A percentile compares a stretch with the other conserved stretches of the same genome.
These are phyloP conservation scores for Exocentrus adspersus DNA, from an alignment of 2,888 invertebrate species.

Conservation along the genomic window DNA sequence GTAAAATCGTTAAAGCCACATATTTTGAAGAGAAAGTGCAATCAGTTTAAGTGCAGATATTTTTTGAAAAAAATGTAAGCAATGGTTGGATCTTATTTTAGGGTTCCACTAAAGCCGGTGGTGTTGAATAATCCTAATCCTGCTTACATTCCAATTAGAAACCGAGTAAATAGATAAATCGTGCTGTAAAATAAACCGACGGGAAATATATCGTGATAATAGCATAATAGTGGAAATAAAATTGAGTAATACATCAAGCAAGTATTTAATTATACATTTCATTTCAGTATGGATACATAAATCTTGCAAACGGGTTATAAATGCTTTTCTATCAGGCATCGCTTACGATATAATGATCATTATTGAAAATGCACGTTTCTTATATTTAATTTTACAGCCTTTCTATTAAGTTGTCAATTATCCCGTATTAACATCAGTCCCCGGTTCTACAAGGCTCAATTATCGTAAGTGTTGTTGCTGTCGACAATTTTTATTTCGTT, in stretches of 20 bases:
- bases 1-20: no score
- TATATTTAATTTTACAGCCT: background rate
- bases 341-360: background rate
- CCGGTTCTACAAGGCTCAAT: background rate
- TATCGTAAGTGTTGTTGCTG: background rate
- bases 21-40: no score
- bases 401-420: constrained; percentile 3
- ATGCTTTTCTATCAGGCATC: background rate
- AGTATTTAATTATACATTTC: background rate
- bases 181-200: background rate
- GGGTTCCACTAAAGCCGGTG: no score
- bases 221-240: background rate
- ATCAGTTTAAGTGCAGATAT: no score
- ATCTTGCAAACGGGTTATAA: background rate
- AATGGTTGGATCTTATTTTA: no score
- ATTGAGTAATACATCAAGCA: background rate
- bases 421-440: background rate
- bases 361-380: background rate
- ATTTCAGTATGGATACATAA: background rate
- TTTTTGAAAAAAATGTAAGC: no score
- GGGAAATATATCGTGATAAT: background rate
- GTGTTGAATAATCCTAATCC: no score
- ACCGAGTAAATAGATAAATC: background rate
- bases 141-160: background rate
- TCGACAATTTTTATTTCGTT: no score